A percentile compares a stretch with the other conserved stretches of the same genome.
phyloP scores from a whole-genome alignment of 2,113 vertebrate genomes.

The Mionectes macconnelli region DNA sequence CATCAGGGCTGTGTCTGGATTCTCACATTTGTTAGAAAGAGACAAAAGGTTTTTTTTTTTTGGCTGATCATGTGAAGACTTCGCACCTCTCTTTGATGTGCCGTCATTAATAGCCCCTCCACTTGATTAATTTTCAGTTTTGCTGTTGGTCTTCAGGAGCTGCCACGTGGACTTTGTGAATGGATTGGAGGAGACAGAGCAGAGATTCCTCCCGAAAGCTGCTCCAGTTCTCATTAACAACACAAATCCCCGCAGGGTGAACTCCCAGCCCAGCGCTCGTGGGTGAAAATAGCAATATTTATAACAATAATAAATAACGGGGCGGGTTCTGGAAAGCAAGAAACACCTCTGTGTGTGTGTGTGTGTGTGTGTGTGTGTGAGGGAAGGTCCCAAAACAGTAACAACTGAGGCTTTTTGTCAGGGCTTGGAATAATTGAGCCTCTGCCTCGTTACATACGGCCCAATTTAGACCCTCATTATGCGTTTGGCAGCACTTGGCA shows the following conservation, averaged over 20 bases:
- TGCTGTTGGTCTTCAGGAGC: constrained; percentile 6
- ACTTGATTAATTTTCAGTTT: constrained; percentile 41
- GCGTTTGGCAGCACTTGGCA: constrained; percentile 44
- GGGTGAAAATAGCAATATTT: constrained; percentile 27
- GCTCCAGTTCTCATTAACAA: constrained; percentile 51
- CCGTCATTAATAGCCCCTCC: constrained; percentile 2
- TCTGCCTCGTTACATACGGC: neutral
- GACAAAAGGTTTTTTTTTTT: neutral
- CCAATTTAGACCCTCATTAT: constrained; percentile 34
- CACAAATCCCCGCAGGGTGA: neutral
- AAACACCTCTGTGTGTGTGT: neutral
- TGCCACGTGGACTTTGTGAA: constrained; percentile 44
- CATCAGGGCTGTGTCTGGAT: neutral
- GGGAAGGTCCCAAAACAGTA: constrained; percentile 31
- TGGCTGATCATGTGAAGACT: neutral
- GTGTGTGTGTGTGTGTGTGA: neutral
- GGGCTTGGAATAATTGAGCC: constrained; percentile 33
- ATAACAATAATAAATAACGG: constrained; percentile 23
- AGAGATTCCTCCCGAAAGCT: neutral
- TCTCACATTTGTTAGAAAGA: neutral
- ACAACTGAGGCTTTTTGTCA: constrained; percentile 25
- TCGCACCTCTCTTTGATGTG: neutral
- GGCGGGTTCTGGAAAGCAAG: neutral
- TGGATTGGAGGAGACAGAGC: constrained; percentile 34
- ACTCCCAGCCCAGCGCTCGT: neutral